A percentile compares a stretch with the other conserved stretches of the same genome.
Conservation (phyloP, 2,888 invertebrate genomes). For the Dorcus parallelipipedus region DNA sequence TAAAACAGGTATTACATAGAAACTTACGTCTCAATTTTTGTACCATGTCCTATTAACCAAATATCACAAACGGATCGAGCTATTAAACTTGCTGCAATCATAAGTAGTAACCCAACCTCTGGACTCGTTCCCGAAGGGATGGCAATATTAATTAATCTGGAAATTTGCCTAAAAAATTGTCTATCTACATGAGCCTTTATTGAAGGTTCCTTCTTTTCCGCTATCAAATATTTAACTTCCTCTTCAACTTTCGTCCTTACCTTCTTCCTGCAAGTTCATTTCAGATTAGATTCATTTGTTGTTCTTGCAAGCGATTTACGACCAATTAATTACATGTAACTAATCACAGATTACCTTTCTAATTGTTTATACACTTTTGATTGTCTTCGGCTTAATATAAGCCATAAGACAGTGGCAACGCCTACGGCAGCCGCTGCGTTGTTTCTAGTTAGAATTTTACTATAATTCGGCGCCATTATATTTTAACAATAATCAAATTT, state of each 20-base stretch:
- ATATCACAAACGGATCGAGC: constrained; percentile 92
- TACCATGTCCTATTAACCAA: constrained; percentile 95
- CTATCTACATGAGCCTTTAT: constrained; percentile 75
- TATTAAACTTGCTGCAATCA: constrained; percentile 78
- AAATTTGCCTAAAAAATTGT: constrained; percentile 68
- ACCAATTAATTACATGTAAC: too few relatives aligned
- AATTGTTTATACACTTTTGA: constrained; percentile 51
- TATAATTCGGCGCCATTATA: constrained; percentile 71
- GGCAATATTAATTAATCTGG: constrained; percentile 66
- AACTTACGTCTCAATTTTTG: constrained; percentile 82
- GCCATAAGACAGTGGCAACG: constrained; percentile 60
- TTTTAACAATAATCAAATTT: too few relatives aligned
- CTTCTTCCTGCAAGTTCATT: background rate
- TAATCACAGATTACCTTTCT: constrained; percentile 29
- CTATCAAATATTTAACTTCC: constrained; percentile 76
- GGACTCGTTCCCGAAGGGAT: constrained; percentile 75
- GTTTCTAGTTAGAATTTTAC: constrained; percentile 69
- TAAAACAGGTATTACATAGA: background rate
- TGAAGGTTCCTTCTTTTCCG: constrained; percentile 59
- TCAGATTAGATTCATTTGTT: too few relatives aligned
- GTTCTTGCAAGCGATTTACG: too few relatives aligned
- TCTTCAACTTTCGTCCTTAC: constrained; percentile 57
- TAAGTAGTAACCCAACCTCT: constrained; percentile 69
- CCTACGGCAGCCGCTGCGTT: constrained; percentile 65
- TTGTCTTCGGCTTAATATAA: constrained; percentile 53